These are phyloP conservation scores for Zaprionus vittiger DNA, from an alignment of 1,140 invertebrate species.

Conservation along the genomic window DNA sequence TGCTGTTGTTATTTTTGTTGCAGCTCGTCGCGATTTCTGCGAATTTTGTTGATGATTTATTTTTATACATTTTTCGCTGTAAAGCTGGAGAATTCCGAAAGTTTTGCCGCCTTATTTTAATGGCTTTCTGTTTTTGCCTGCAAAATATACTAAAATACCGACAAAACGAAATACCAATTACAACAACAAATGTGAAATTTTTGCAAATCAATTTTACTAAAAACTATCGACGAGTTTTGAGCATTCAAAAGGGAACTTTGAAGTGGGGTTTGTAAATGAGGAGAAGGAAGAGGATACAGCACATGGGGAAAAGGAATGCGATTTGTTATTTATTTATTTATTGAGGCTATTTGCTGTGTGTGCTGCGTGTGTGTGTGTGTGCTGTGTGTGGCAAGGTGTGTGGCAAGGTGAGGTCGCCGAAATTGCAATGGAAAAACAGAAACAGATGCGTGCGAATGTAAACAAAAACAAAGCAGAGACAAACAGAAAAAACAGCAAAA, in stretches of 20 bases:
- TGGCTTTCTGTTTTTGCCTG: constrained; percentile 30
- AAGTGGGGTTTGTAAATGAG: background rate
- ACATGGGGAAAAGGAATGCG: background rate
- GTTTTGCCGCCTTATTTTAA: constrained; percentile 38
- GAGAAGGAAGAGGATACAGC: background rate
- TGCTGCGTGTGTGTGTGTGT: constrained; percentile 4
- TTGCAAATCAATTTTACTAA: constrained; percentile 13
- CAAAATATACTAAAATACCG: constrained; percentile 17
- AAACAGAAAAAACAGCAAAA: constrained; percentile 6
- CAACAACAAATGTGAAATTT: constrained; percentile 23
- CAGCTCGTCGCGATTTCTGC: constrained; percentile 30
- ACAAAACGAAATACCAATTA: background rate
- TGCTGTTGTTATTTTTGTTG: background rate
- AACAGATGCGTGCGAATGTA: constrained; percentile 37
- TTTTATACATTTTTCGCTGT: constrained; percentile 46
- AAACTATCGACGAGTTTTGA: background rate
- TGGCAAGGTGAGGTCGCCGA: constrained; percentile 23
- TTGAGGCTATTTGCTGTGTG: background rate
- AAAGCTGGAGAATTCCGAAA: constrained; percentile 35
- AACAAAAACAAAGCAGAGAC: constrained; percentile 22
- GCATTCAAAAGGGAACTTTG: background rate
- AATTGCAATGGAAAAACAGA: constrained; percentile 41
- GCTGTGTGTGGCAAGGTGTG: background rate
- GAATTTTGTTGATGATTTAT: constrained; percentile 44
- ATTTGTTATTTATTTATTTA: constrained; percentile 11